Conservation (phyloP, 2,113 vertebrate genomes). For the Eidolon helvum region DNA sequence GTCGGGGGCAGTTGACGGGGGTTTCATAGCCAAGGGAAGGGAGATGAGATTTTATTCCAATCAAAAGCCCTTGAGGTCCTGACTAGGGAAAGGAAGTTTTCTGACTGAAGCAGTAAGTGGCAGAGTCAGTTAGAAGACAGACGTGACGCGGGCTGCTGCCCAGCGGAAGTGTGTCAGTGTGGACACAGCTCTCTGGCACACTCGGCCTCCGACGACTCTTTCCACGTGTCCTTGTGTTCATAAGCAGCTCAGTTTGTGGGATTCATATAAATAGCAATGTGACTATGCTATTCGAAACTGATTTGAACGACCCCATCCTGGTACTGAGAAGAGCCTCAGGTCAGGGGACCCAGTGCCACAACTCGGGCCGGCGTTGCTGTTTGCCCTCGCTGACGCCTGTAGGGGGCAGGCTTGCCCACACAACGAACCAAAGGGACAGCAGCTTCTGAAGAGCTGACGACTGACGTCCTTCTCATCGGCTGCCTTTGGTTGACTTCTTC, state of each 20-base stretch:
- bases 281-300: slow-evolving; percentile 2
- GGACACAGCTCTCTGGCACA: too few species aligned
- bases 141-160: not conserved
- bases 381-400: slow-evolving; percentile 37
- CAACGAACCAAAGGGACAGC: not conserved
- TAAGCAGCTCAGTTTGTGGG: not conserved
- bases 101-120: not conserved
- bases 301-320: not conserved
- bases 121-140: not conserved
- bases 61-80: not conserved
- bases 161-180: too few species aligned
- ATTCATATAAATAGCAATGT: not conserved
- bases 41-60: slow-evolving; percentile 19
- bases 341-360: not conserved
- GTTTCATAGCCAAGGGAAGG: not conserved
- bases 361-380: not conserved
- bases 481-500: not conserved
- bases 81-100: not conserved
- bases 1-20: not conserved
- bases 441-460: not conserved
- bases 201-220: slow-evolving; percentile 23
- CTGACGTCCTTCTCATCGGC: not conserved
- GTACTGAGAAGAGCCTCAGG: slow-evolving; percentile 18
- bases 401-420: slow-evolving; percentile 34
- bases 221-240: slow-evolving; percentile 2